Conservation (phyloP, 2,888 invertebrate species). For the Platyscelio sp. region DNA sequence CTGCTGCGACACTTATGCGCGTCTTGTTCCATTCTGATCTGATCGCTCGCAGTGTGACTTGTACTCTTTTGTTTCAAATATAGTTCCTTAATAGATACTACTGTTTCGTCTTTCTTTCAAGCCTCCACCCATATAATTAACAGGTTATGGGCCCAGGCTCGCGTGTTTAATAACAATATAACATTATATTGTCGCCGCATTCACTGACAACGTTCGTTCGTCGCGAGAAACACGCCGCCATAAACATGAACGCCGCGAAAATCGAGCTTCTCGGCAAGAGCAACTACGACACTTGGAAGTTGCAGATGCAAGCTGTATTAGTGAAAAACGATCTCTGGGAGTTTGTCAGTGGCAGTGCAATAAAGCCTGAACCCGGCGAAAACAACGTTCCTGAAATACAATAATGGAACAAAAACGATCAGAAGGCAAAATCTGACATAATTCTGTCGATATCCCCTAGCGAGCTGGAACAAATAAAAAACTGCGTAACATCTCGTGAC, state of each 20-base stretch:
- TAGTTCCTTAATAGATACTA: too few relatives aligned
- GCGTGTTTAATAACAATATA: neutral
- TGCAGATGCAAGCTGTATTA: too few relatives aligned
- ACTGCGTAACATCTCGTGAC: conserved; percentile 52
- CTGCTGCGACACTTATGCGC: too few relatives aligned
- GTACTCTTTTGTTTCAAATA: too few relatives aligned
- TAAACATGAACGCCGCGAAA: neutral
- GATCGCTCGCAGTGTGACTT: too few relatives aligned
- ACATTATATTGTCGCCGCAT: too few relatives aligned
- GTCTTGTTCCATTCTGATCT: too few relatives aligned
- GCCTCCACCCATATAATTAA: neutral
- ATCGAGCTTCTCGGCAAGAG: conserved; percentile 6
- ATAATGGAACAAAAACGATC: conserved; percentile 49
- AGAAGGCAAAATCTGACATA: conserved; percentile 59
- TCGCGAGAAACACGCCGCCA: too few relatives aligned
- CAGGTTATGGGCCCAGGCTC: neutral
- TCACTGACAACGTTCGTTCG: too few relatives aligned
- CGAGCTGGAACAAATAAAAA: conserved; percentile 60
- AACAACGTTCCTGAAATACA: neutral
- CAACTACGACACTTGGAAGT: neutral
- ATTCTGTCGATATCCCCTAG: conserved; percentile 54
- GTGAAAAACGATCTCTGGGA: neutral
- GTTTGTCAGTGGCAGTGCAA: conserved; percentile 25
- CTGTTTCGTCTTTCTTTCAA: too few relatives aligned
- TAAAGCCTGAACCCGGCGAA: conserved; percentile 11